These are phyloP conservation scores for Drosophila kurseongensis DNA, from an alignment of 1,140 invertebrate genomes.

Conservation along the genomic window DNA sequence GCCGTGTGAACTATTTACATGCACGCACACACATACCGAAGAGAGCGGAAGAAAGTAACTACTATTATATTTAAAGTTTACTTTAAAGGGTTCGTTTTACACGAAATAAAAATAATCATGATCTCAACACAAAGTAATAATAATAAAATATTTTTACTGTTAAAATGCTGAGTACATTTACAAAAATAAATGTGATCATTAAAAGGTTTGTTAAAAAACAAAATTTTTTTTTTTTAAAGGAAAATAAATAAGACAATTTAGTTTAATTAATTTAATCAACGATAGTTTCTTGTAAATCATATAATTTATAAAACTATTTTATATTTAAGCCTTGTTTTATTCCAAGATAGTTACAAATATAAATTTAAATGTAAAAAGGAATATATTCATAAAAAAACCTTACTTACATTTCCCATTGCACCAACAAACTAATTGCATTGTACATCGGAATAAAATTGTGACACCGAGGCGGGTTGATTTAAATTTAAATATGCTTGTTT, in stretches of 20 bases:
- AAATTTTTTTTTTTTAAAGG: too few species aligned
- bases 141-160: too few species aligned
- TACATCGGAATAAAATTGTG: slow-evolving; percentile 29
- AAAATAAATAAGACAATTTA: too few species aligned
- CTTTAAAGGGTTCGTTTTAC: background rate
- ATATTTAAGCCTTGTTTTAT: too few species aligned
- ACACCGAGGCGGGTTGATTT: slow-evolving; percentile 48
- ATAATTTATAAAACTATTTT: too few species aligned
- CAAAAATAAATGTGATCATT: too few species aligned
- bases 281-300: too few species aligned
- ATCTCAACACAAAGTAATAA: too few species aligned
- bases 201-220: too few species aligned
- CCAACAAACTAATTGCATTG: slow-evolving; percentile 24
- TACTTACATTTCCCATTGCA: background rate
- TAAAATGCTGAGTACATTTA: too few species aligned
- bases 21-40: slow-evolving; percentile 14
- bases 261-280: too few species aligned
- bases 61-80: slow-evolving; percentile 30
- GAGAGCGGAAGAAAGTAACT: background rate
- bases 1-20: slow-evolving; percentile 79
- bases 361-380: background rate
- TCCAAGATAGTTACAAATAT: too few species aligned
- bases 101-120: background rate
- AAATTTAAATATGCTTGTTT: slow-evolving; percentile 65
- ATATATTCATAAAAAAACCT: background rate